Evolutionary conservation across 2,888 invertebrate genomes (phyloP).

Genomic region (Cordilura impudica): DNA sequence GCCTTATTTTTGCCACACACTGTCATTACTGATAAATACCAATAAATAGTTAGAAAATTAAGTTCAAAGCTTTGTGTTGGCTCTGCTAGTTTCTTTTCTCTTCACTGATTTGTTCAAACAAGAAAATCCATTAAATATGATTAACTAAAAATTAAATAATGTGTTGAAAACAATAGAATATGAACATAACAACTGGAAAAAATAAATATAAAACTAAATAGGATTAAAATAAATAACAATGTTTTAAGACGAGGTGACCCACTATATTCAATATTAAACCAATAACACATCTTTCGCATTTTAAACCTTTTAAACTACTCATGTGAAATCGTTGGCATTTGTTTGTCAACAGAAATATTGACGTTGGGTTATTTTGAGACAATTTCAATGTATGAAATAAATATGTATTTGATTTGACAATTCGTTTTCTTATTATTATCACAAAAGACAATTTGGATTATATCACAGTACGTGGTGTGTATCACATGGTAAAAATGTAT

Average conservation of each 20-base stretch:
- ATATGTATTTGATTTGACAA: too few species aligned
- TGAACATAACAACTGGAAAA: conserved; percentile 18
- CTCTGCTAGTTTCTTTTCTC: not conserved
- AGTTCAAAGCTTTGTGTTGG: conserved; percentile 56
- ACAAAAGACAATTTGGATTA: too few species aligned
- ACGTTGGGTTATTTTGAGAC: too few species aligned
- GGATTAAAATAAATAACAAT: conserved; percentile 60
- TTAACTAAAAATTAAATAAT: conserved; percentile 34
- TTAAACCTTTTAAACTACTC: not conserved
- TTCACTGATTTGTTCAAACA: conserved; percentile 37
- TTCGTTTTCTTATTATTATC: too few species aligned
- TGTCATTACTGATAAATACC: conserved; percentile 25
- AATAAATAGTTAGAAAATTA: conserved; percentile 45
- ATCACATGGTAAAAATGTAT: too few species aligned
- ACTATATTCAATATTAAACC: conserved; percentile 25
- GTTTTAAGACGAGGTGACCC: conserved; percentile 60
- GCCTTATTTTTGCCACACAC: conserved; percentile 22
- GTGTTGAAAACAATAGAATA: conserved; percentile 4
- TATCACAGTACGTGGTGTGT: too few species aligned
- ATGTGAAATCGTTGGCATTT: not conserved
- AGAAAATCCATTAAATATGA: conserved; percentile 60
- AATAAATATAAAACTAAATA: conserved; percentile 48
- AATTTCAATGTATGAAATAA: too few species aligned
- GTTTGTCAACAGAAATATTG: too few species aligned
- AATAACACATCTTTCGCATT: not conserved